Percentiles rank a stretch among this genome's conserved stretches.
These are phyloP conservation scores for Natator depressus DNA, from an alignment of 2,113 vertebrate species.

Conservation along the genomic window DNA sequence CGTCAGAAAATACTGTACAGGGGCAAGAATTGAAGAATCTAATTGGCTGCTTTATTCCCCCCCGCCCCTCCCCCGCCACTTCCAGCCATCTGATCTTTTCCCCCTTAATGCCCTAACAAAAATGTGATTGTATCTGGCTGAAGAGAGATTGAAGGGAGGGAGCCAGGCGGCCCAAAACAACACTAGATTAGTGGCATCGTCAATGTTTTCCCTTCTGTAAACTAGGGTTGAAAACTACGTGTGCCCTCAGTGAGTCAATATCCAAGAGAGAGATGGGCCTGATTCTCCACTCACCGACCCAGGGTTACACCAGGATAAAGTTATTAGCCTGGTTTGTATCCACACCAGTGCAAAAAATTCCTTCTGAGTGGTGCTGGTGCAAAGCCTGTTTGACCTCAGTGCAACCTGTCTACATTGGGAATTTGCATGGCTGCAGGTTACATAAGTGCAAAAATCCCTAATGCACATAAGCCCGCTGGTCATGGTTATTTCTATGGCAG, in stretches of 20 bases:
- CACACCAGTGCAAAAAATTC: too few relatives aligned
- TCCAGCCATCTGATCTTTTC: not conserved
- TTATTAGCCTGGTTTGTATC: too few relatives aligned
- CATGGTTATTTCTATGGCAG: too few relatives aligned
- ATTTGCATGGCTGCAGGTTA: not conserved
- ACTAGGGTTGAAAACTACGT: not conserved
- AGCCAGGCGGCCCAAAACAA: not conserved
- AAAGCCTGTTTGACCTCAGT: not conserved
- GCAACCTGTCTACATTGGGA: not conserved
- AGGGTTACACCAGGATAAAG: not conserved
- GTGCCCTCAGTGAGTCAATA: not conserved
- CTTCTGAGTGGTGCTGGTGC: too few relatives aligned
- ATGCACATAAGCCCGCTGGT: not conserved
- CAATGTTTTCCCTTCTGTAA: not conserved
- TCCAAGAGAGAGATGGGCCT: not conserved
- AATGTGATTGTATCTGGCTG: not conserved
- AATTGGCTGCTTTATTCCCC: not conserved
- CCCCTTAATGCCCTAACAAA: not conserved
- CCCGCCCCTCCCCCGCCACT: too few relatives aligned
- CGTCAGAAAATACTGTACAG: not conserved
- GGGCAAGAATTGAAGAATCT: not conserved
- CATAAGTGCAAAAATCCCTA: not conserved
- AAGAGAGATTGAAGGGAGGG: not conserved
- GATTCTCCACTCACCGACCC: not conserved
- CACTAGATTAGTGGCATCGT: not conserved